A percentile compares a stretch with the other conserved stretches of the same genome.
phyloP scores from a whole-genome alignment of 2,113 vertebrate genomes.

The Strix uralensis region DNA sequence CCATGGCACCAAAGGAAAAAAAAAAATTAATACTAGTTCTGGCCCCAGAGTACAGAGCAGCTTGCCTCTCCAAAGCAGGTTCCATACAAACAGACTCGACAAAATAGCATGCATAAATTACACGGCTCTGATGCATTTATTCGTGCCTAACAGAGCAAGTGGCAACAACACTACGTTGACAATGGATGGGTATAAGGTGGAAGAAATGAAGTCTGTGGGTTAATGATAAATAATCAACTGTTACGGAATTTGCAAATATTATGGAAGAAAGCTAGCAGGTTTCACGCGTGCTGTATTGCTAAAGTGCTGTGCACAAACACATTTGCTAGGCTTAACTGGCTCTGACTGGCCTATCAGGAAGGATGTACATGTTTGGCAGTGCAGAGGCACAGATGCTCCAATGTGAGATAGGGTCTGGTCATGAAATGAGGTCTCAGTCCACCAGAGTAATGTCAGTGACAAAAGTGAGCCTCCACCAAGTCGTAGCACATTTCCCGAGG shows the following conservation, averaged over 20 bases:
- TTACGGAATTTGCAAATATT: constrained; percentile 35
- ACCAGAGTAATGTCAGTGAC: not conserved
- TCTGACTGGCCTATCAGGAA: constrained; percentile 33
- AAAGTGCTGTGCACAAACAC: not conserved
- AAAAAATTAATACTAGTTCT: constrained; percentile 10
- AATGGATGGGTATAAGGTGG: constrained; percentile 35
- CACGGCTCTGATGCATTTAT: constrained; percentile 53
- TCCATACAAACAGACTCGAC: constrained; percentile 64
- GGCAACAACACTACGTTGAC: constrained; percentile 37
- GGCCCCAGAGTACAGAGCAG: constrained; percentile 22
- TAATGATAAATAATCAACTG: constrained; percentile 47
- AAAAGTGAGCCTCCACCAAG: not conserved
- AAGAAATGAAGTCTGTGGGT: constrained; percentile 43
- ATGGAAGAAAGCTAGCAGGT: constrained; percentile 21
- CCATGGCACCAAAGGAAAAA: not conserved
- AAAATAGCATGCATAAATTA: constrained; percentile 71
- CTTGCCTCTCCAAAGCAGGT: constrained; percentile 54
- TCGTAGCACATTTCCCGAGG: rapidly evolving
- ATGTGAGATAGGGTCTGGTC: not conserved
- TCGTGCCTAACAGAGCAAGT: constrained; percentile 67
- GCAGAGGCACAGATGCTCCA: constrained; percentile 31
- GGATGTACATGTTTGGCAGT: constrained; percentile 51
- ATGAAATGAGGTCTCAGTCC: constrained; percentile 20
- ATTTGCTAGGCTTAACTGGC: constrained; percentile 41
- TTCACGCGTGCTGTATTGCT: not conserved